Evolutionary conservation across 2,113 vertebrate species (phyloP).

Genomic region (Raphicerus campestris): DNA sequence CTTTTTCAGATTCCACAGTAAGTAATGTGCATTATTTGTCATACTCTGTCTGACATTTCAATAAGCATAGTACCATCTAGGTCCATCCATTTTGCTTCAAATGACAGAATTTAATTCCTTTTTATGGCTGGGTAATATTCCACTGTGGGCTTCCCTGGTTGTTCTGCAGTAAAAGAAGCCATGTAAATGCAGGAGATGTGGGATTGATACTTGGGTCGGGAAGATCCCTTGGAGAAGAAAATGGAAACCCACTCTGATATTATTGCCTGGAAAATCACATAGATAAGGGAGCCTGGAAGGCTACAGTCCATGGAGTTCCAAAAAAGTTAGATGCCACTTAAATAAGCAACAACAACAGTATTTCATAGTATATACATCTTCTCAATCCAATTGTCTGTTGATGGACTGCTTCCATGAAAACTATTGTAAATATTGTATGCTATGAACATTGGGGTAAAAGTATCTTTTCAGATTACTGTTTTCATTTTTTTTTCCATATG

Average conservation of each 20-base stretch:
- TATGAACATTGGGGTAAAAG: background rate
- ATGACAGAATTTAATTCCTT: background rate
- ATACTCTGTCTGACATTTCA: background rate
- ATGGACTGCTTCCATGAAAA: background rate
- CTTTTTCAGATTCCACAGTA: background rate
- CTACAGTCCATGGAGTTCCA: background rate
- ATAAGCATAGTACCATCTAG: background rate
- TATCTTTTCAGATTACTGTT: background rate
- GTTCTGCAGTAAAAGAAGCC: background rate
- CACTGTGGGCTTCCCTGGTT: background rate
- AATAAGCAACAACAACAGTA: background rate
- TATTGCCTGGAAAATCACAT: background rate
- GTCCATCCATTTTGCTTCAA: background rate
- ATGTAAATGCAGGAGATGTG: background rate
- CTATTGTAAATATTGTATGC: background rate
- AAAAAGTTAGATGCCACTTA: background rate
- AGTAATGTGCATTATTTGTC: background rate
- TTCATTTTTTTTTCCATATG: background rate
- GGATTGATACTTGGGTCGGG: rapidly evolving
- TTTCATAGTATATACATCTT: background rate
- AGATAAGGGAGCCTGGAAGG: background rate
- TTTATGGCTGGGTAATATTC: background rate
- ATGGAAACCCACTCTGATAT: background rate
- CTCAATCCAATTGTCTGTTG: background rate
- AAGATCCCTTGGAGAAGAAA: background rate